phyloP scores from a whole-genome alignment of 1,140 invertebrate species.

The Nasonia vitripennis region DNA sequence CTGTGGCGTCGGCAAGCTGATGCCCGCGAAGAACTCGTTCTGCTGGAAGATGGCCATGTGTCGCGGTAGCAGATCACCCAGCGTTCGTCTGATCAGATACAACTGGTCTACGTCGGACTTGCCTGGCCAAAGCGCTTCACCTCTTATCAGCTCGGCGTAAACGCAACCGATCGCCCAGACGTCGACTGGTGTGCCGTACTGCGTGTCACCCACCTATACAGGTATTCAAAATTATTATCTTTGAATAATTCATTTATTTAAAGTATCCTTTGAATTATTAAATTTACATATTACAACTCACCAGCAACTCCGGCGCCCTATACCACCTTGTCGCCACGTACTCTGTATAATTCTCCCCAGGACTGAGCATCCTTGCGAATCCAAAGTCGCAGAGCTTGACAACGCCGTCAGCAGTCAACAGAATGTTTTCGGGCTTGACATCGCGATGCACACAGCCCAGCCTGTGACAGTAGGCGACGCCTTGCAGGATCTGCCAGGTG shows the following conservation, averaged over 20 bases:
- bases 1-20: slow-evolving; percentile 93
- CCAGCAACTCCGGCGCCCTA: slow-evolving; percentile 93
- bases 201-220: slow-evolving; percentile 91
- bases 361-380: slow-evolving; percentile 97
- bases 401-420: slow-evolving; percentile 94
- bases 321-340: slow-evolving; percentile 99
- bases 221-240: not conserved
- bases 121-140: slow-evolving; percentile 98
- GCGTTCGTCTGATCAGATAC: slow-evolving; percentile 94
- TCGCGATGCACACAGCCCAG: slow-evolving; percentile 98
- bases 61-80: slow-evolving; percentile 92
- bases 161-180: slow-evolving; percentile 98
- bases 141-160: slow-evolving; percentile 94
- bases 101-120: slow-evolving; percentile 99
- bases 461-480: slow-evolving; percentile 96
- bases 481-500: slow-evolving; percentile 95
- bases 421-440: slow-evolving; percentile 99
- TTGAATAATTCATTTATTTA: not conserved
- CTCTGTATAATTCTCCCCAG: slow-evolving; percentile 98
- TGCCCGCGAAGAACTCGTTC: slow-evolving; percentile 97
- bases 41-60: slow-evolving; percentile 97
- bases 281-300: slow-evolving; percentile 54
- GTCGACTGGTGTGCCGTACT: slow-evolving; percentile 97
- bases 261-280: not conserved
- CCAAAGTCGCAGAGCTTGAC: slow-evolving; percentile 99